Conservation (phyloP, 2,888 invertebrate species). For the Drosophila helvetica region DNA sequence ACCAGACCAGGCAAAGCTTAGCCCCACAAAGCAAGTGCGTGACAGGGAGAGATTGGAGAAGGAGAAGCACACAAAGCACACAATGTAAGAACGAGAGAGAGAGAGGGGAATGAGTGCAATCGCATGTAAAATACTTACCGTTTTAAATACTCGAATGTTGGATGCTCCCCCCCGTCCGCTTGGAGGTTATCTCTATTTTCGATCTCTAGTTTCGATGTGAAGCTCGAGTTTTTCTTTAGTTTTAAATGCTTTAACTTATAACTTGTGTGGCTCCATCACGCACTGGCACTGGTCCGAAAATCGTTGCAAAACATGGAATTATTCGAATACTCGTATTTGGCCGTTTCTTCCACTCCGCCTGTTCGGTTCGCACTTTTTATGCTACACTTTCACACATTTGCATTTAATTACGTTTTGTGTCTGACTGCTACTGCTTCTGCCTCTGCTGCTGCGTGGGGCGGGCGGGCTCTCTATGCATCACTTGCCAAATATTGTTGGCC, state of each 20-base stretch:
- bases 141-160: conserved; percentile 46
- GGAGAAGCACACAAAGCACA: conserved; percentile 6
- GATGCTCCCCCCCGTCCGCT: background rate
- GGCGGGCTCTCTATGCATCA: conserved; percentile 56
- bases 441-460: conserved; percentile 17
- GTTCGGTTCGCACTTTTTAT: conserved; percentile 45
- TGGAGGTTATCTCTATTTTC: conserved; percentile 30
- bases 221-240: background rate
- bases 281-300: conserved; percentile 21
- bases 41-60: background rate
- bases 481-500: conserved; percentile 62
- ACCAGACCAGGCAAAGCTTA: background rate
- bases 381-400: conserved; percentile 75
- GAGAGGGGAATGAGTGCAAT: background rate
- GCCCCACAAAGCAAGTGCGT: background rate
- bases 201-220: conserved; percentile 5
- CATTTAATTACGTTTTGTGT: conserved; percentile 65
- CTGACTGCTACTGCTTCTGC: conserved; percentile 56
- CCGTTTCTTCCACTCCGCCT: conserved; percentile 19
- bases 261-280: conserved; percentile 19
- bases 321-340: background rate
- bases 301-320: conserved; percentile 6
- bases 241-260: background rate
- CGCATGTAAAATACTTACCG: conserved; percentile 56
- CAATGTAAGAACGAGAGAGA: conserved; percentile 10